A percentile compares a stretch with the other conserved stretches of the same genome.
phyloP scores from a whole-genome alignment of 2,113 vertebrate species.

The Mormyrus iriodes region DNA sequence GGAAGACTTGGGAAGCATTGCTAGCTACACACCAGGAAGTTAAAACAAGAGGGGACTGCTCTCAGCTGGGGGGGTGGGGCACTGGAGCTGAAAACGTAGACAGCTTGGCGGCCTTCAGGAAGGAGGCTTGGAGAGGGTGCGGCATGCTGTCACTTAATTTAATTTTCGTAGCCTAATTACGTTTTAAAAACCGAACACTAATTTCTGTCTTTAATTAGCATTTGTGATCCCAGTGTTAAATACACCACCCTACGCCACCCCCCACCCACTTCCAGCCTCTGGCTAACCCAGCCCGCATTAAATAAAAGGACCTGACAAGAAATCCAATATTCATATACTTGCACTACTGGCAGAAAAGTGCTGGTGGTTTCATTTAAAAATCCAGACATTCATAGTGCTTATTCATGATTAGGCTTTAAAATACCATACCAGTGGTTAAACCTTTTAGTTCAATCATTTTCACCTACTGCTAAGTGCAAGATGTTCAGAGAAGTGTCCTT shows the following conservation, averaged over 20 bases:
- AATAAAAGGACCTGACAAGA: not conserved
- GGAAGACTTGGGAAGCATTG: not conserved
- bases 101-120: not conserved
- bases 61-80: not conserved
- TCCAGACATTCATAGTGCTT: not conserved
- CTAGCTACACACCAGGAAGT: not conserved
- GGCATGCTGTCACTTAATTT: not conserved
- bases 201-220: constrained; percentile 7
- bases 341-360: not conserved
- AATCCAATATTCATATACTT: not conserved
- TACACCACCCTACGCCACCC: not conserved
- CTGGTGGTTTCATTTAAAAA: not conserved
- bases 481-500: not conserved
- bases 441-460: constrained; percentile 11
- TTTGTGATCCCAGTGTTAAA: constrained; percentile 13
- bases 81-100: not conserved
- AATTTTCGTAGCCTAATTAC: constrained; percentile 14
- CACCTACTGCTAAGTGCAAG: not conserved
- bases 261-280: not conserved
- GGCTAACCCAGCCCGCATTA: constrained; percentile 5
- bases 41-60: not conserved
- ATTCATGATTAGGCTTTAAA: not conserved
- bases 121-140: not conserved
- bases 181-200: constrained; percentile 7
- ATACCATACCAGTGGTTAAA: not conserved